These are phyloP conservation scores for Pachydiplax longipennis DNA, from an alignment of 2,888 invertebrate genomes.

Conservation along the genomic window DNA sequence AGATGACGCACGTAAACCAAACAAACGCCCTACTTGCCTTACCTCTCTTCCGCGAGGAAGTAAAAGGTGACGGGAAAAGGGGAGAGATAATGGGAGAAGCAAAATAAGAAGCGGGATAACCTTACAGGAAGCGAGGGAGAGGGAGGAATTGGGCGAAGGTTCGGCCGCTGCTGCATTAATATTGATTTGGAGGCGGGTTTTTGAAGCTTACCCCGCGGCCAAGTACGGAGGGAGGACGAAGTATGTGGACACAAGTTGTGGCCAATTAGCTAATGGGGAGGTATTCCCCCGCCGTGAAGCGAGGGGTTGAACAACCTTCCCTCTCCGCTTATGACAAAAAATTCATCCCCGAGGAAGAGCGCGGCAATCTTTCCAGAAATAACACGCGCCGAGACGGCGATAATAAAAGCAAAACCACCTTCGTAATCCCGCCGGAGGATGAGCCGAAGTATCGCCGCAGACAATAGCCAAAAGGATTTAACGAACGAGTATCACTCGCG, in stretches of 20 bases:
- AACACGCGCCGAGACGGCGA: not conserved
- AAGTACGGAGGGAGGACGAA: not conserved
- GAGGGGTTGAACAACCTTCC: not conserved
- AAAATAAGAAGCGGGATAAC: not conserved
- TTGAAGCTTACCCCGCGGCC: not conserved
- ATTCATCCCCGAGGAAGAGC: not conserved
- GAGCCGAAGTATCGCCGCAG: not conserved
- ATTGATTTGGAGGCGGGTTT: conserved; percentile 17
- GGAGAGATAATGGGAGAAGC: not conserved
- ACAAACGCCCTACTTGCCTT: not conserved
- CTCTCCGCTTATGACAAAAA: not conserved
- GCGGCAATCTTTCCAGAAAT: not conserved
- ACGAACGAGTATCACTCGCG: not conserved
- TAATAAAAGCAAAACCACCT: not conserved
- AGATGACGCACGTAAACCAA: not conserved
- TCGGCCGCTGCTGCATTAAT: not conserved
- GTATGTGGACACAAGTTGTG: not conserved
- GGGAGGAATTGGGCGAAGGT: not conserved
- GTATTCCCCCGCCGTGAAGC: not conserved
- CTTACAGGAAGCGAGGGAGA: not conserved
- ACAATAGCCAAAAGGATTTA: not conserved
- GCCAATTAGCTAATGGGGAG: conserved; percentile 29
- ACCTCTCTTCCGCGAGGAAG: not conserved
- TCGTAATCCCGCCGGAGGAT: not conserved
- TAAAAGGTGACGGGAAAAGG: not conserved